Evolutionary conservation across 1,140 invertebrate genomes (phyloP).

Genomic region (Drosophila varians): DNA sequence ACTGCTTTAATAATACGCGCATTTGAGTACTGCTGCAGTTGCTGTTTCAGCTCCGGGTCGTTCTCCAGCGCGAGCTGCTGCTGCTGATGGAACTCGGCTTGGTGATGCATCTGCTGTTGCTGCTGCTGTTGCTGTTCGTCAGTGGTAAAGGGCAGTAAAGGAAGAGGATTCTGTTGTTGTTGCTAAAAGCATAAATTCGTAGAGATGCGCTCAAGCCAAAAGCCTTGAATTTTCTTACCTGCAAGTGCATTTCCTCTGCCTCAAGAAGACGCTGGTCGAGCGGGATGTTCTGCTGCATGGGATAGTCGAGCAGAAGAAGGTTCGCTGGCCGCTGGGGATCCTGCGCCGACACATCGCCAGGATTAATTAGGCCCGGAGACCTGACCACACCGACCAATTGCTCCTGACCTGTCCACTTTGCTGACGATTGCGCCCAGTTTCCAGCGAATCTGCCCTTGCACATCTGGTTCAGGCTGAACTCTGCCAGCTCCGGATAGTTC

Average conservation of each 20-base stretch:
- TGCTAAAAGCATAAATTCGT: neutral
- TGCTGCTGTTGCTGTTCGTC: slow-evolving; percentile 83
- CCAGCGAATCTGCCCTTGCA: slow-evolving; percentile 77
- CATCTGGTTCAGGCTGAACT: slow-evolving; percentile 80
- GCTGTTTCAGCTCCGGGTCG: slow-evolving; percentile 81
- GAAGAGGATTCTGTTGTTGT: slow-evolving; percentile 80
- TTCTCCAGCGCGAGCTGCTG: slow-evolving; percentile 55
- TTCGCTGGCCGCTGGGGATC: slow-evolving; percentile 70
- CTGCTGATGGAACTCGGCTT: slow-evolving; percentile 73
- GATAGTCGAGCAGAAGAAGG: slow-evolving; percentile 78
- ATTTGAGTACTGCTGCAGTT: slow-evolving; percentile 80
- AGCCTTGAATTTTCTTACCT: too few relatives aligned
- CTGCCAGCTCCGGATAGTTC: slow-evolving; percentile 75
- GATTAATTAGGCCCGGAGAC: slow-evolving; percentile 49
- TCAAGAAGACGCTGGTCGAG: slow-evolving; percentile 69
- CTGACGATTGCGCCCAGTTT: slow-evolving; percentile 65
- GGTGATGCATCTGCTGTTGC: slow-evolving; percentile 77
- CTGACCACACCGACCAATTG: slow-evolving; percentile 65
- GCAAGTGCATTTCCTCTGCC: slow-evolving; percentile 65
- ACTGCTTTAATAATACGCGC: slow-evolving; percentile 82
- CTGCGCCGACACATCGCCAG: slow-evolving; percentile 48
- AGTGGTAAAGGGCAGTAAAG: slow-evolving; percentile 65
- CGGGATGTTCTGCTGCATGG: slow-evolving; percentile 63
- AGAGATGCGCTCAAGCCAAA: neutral
- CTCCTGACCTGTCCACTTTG: slow-evolving; percentile 76